Percentiles rank a stretch among this genome's conserved stretches.
These are phyloP conservation scores for Quadriops clusia DNA, from an alignment of 2,888 invertebrate species.

Conservation along the genomic window DNA sequence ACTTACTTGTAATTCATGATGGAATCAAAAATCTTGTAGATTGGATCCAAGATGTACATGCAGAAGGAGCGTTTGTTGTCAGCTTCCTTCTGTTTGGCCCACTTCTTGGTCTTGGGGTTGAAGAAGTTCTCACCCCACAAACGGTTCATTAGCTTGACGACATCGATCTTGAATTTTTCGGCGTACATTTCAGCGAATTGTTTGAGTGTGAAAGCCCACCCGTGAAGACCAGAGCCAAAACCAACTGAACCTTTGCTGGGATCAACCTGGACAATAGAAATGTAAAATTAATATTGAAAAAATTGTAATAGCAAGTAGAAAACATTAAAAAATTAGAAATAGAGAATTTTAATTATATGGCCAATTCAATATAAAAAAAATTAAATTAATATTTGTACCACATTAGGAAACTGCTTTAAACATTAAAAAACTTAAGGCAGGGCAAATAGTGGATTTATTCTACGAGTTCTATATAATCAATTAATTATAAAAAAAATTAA, in stretches of 20 bases:
- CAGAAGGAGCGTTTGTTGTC: constrained; percentile 96
- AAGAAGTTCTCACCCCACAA: constrained; percentile 99
- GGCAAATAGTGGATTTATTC: constrained; percentile 29
- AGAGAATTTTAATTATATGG: constrained; percentile 1
- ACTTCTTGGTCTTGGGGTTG: constrained; percentile 94
- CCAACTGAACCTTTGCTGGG: constrained; percentile 98
- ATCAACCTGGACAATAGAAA: constrained; percentile 50
- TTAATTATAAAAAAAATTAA: constrained; percentile 6
- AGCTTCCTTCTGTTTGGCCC: constrained; percentile 83
- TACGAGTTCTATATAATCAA: constrained; percentile 21
- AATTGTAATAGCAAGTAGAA: neutral
- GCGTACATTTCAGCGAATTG: constrained; percentile 99
- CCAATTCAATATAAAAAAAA: constrained; percentile 5
- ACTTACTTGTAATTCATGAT: constrained; percentile 42
- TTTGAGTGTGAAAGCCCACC: constrained; percentile 99
- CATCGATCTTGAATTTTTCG: constrained; percentile 96
- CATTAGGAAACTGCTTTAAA: constrained; percentile 27
- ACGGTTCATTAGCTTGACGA: constrained; percentile 92
- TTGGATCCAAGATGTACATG: constrained; percentile 97
- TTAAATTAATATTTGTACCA: constrained; percentile 22
- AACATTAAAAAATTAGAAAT: neutral
- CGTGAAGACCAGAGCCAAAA: constrained; percentile 98
- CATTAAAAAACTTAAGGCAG: constrained; percentile 21
- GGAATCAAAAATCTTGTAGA: constrained; percentile 83
- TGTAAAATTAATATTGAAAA: constrained; percentile 3